phyloP scores from a whole-genome alignment of 1,140 invertebrate species.

The Neodiprion pinetum region DNA sequence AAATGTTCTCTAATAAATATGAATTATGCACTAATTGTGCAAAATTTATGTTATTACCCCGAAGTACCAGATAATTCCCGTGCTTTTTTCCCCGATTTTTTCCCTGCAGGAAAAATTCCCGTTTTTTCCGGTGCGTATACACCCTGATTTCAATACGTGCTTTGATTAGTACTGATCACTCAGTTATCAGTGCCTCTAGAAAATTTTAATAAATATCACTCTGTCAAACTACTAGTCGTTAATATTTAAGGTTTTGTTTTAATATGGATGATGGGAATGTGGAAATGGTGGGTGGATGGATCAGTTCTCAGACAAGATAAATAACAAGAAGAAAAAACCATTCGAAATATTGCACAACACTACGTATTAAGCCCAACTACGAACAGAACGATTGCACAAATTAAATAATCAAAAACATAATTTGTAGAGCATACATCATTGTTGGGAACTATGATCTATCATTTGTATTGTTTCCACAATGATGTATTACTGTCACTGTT shows the following conservation, averaged over 20 bases:
- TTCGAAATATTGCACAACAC: slow-evolving; percentile 14
- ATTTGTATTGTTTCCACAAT: not conserved
- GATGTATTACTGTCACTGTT: too few relatives aligned
- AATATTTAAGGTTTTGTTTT: not conserved
- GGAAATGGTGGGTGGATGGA: not conserved
- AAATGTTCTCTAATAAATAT: too few relatives aligned
- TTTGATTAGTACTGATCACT: slow-evolving; percentile 38
- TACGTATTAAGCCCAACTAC: slow-evolving; percentile 14
- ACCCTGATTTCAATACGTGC: not conserved
- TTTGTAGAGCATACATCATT: not conserved
- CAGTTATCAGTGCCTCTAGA: slow-evolving; percentile 35
- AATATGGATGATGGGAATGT: not conserved
- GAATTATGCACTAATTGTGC: too few relatives aligned
- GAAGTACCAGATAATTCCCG: too few relatives aligned
- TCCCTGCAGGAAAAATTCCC: too few relatives aligned
- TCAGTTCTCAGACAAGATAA: slow-evolving; percentile 20
- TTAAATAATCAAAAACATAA: not conserved
- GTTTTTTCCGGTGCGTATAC: too few relatives aligned
- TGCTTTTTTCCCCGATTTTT: too few relatives aligned
- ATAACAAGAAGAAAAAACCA: slow-evolving; percentile 8
- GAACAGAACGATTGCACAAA: slow-evolving; percentile 1
- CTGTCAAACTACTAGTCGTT: slow-evolving; percentile 9
- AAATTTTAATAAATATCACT: slow-evolving; percentile 15
- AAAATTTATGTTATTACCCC: too few relatives aligned
- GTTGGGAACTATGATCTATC: not conserved